A percentile compares a stretch with the other conserved stretches of the same genome.
phyloP scores from a whole-genome alignment of 2,113 vertebrate genomes.

The Natator depressus region DNA sequence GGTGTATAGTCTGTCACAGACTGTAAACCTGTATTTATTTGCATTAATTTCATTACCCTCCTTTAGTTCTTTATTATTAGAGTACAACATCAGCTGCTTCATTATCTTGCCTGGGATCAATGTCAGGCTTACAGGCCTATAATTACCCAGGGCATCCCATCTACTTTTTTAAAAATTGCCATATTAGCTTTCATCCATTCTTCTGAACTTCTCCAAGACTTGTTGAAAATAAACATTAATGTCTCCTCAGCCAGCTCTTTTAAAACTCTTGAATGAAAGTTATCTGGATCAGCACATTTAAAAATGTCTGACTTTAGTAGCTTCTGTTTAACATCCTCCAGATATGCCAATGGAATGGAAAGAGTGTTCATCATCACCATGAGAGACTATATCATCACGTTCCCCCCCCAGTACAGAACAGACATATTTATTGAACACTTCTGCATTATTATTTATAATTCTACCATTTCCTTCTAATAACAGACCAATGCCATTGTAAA shows the following conservation, averaged over 20 bases:
- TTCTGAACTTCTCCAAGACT: neutral
- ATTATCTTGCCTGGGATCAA: neutral
- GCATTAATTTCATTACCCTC: neutral
- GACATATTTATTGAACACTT: neutral
- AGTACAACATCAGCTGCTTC: neutral
- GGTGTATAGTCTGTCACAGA: no score
- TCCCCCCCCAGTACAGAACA: neutral
- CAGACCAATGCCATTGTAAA: neutral
- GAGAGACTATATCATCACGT: neutral
- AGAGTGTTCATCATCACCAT: neutral
- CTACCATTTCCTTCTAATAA: neutral
- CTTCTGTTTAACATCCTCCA: neutral
- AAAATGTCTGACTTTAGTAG: neutral
- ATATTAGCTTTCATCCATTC: neutral
- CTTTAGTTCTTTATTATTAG: neutral
- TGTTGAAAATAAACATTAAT: neutral
- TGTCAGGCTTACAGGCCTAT: neutral
- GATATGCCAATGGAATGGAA: neutral
- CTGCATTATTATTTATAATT: neutral
- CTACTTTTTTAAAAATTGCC: neutral
- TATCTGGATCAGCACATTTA: neutral
- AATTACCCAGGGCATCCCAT: neutral
- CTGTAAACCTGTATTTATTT: neutral
- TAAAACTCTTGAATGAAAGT: neutral
- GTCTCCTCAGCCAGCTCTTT: neutral